phyloP scores from a whole-genome alignment of 2,797 vertebrate species.

The Borostomias antarcticus region DNA sequence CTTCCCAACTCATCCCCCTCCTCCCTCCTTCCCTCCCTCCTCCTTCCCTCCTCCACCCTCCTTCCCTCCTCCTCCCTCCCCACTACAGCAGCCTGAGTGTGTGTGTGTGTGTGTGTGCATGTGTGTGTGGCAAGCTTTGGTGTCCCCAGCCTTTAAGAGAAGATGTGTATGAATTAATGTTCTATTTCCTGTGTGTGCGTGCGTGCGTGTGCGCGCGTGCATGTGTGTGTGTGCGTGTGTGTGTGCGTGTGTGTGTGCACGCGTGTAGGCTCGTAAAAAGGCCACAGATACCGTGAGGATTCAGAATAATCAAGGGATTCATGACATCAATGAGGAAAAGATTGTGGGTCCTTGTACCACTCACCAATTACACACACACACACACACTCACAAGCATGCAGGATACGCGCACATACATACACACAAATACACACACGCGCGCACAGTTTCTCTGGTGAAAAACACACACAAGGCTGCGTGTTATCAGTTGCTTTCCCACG shows the following conservation, averaged over 20 bases:
- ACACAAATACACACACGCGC: slow-evolving; percentile 16
- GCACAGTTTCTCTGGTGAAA: slow-evolving; percentile 5
- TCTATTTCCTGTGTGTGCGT: no score
- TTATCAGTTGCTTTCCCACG: slow-evolving; percentile 78
- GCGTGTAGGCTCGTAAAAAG: background rate
- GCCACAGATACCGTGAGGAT: slow-evolving; percentile 46
- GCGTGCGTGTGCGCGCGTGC: no score
- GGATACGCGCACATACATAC: background rate
- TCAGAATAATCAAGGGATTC: slow-evolving; percentile 46
- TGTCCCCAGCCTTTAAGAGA: no score
- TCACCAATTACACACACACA: background rate
- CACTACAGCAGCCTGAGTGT: no score
- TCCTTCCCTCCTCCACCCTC: background rate
- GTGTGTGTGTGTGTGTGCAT: no score
- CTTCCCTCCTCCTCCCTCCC: no score
- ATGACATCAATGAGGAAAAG: slow-evolving; percentile 37
- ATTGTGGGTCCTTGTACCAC: slow-evolving; percentile 23
- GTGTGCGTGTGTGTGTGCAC: background rate
- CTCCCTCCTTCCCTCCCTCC: background rate
- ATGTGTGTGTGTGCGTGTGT: background rate
- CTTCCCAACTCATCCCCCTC: no score
- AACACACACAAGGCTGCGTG: slow-evolving; percentile 69
- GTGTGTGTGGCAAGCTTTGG: no score
- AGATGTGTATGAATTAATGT: background rate
- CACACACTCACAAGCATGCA: background rate